These are phyloP conservation scores for Terrapene triunguis DNA, from an alignment of 2,113 vertebrate species.

Conservation along the genomic window DNA sequence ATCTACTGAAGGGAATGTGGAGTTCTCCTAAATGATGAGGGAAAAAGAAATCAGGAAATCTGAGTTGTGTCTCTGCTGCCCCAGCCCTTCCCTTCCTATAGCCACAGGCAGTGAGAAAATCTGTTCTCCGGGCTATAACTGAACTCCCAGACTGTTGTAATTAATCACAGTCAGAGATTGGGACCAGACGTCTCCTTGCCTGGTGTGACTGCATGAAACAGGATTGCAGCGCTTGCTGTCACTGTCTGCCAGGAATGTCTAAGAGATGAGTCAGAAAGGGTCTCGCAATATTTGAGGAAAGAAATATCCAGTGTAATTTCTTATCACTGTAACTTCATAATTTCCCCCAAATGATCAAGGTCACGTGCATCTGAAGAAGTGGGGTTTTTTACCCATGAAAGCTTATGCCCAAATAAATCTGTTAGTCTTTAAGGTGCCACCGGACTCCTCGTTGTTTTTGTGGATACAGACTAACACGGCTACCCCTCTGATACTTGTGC, in stretches of 20 bases:
- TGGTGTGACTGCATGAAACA: not conserved
- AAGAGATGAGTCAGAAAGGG: not conserved
- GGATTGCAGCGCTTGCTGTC: not conserved
- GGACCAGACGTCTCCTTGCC: not conserved
- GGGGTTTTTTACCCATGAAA: too few species aligned
- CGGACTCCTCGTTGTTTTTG: too few species aligned
- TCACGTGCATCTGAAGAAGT: too few species aligned
- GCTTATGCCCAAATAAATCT: too few species aligned
- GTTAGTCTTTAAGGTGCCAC: too few species aligned
- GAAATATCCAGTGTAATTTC: not conserved
- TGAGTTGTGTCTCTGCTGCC: fast-evolving
- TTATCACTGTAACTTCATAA: not conserved
- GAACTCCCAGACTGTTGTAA: not conserved
- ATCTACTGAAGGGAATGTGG: not conserved
- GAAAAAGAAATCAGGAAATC: not conserved
- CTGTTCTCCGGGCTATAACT: not conserved
- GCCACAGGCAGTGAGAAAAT: not conserved
- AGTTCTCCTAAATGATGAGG: not conserved
- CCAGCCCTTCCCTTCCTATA: not conserved
- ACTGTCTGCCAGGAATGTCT: not conserved
- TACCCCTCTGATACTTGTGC: too few species aligned
- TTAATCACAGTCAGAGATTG: not conserved
- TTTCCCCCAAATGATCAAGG: not conserved
- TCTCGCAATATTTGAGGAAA: not conserved
- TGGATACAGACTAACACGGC: too few species aligned